Evolutionary conservation across 2,888 invertebrate genomes (phyloP).

Genomic region (Chironomus riparius): DNA sequence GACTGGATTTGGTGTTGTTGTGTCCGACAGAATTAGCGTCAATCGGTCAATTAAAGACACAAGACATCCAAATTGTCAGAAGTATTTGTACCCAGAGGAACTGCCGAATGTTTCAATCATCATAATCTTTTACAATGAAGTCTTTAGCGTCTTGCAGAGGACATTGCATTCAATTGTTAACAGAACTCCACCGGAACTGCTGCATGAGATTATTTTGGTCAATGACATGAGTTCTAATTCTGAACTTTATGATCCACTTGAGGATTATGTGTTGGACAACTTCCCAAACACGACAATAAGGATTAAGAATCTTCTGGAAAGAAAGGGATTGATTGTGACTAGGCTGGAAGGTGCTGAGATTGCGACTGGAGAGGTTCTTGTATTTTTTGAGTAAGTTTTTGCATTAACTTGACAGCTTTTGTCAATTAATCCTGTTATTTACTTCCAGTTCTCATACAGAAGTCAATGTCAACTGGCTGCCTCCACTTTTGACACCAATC

Average conservation of each 20-base stretch:
- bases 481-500: neutral
- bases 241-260: conserved; percentile 43
- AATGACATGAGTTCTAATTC: conserved; percentile 45
- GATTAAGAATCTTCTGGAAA: conserved; percentile 64
- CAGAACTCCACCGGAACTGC: neutral
- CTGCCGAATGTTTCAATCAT: neutral
- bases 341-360: conserved; percentile 76
- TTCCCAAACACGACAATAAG: conserved; percentile 46
- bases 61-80: neutral
- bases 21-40: neutral
- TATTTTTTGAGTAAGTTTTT: conserved; percentile 89
- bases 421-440: conserved; percentile 53
- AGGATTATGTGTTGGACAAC: conserved; percentile 37
- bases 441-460: conserved; percentile 29
- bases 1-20: neutral
- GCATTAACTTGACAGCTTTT: conserved; percentile 56
- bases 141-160: neutral
- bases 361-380: conserved; percentile 74
- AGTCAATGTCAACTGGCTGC: neutral
- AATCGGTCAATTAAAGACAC: neutral
- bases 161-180: neutral
- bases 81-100: neutral
- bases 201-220: conserved; percentile 42
- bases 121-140: neutral
- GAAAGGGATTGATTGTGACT: conserved; percentile 84